Percentiles rank a stretch among this genome's conserved stretches.
Conservation (phyloP, 2,888 invertebrate genomes). For the Axea sp. region DNA sequence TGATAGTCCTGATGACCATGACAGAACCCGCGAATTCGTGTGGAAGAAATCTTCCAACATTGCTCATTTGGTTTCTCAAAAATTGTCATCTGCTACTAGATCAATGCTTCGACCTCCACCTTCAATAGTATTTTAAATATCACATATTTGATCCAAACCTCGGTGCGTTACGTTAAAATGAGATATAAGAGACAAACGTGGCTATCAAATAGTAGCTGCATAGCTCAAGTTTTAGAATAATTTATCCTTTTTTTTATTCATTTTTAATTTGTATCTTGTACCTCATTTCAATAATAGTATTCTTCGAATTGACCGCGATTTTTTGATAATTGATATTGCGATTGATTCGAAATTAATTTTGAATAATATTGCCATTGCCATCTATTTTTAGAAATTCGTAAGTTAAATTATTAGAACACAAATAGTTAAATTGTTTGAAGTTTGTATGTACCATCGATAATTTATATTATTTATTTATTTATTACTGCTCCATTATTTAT, state of each 20-base stretch:
- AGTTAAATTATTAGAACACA: conserved; percentile 17
- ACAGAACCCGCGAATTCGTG: conserved; percentile 90
- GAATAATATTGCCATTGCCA: conserved; percentile 49
- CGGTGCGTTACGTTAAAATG: conserved; percentile 5
- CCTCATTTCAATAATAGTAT: conserved; percentile 27
- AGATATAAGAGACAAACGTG: conserved; percentile 31
- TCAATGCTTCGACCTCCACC: conserved; percentile 83
- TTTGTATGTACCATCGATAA: conserved; percentile 3
- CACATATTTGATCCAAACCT: neutral
- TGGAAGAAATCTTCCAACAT: conserved; percentile 92
- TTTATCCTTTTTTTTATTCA: neutral
- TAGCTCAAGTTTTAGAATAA: neutral
- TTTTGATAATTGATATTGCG: conserved; percentile 14
- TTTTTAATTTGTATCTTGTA: conserved; percentile 24
- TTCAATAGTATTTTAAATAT: conserved; percentile 17
- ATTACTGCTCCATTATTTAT: conserved; percentile 38
- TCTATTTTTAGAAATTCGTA: conserved; percentile 11
- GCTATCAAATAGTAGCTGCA: neutral
- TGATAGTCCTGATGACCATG: conserved; percentile 90
- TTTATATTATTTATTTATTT: conserved; percentile 45
- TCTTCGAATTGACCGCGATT: conserved; percentile 43
- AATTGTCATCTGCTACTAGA: conserved; percentile 84
- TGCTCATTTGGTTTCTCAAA: conserved; percentile 90
- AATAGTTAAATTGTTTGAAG: conserved; percentile 21
- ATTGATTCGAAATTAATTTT: conserved; percentile 41